Evolutionary conservation across 2,888 invertebrate species (phyloP), one percentile per base, ranked within the genome.

Genomic region (Coecobrya sp.): DNA sequence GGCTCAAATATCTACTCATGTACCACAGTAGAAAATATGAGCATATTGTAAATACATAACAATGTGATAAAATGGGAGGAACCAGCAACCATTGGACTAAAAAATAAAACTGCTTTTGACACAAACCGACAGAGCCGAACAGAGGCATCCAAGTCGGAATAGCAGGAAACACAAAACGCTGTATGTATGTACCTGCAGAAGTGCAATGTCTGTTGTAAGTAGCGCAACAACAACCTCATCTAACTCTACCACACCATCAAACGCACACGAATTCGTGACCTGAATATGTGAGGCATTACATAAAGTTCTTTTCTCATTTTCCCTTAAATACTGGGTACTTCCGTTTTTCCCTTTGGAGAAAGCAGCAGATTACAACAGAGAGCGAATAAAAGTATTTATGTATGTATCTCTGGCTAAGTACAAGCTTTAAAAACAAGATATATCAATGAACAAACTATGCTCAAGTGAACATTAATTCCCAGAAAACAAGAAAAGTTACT

Each of bases 211-310:
- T 52, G 79, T 27, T 0, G 1, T 13, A 70, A 36, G 42, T n/a
- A 73, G 45, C 19, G 42, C 2, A 19, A 45, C 1, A 49, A 52
- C 82, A 76, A 65, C 36, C 30, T 68, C 55, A 22, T 68, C 81
- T n/a, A 89, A 62, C 19, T 49, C 81, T 52, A 25, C 62, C 10
- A 68, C 16, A 30, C 19, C 45, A 22, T 36, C 55, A 11, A 62
- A 45, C n/a, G n/a, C 81, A 36, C 59, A 59, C 25, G 70, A 82
- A 65, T 55, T 52, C 89, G 89, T 89, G 89, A 89, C 88, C 88
- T 36, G 89, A 89, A 89, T 89, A 82, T 25, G 22, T 42, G n/a
- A 55, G 52, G 8, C 19, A 62, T 82, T 82, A 42, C 22, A 42
- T 30, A 42, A 62, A 68, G 65, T 59, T 55, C 22, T 25, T 27